Conservation (phyloP, 1,140 invertebrate genomes). For the Temnothorax curvispinosus region DNA sequence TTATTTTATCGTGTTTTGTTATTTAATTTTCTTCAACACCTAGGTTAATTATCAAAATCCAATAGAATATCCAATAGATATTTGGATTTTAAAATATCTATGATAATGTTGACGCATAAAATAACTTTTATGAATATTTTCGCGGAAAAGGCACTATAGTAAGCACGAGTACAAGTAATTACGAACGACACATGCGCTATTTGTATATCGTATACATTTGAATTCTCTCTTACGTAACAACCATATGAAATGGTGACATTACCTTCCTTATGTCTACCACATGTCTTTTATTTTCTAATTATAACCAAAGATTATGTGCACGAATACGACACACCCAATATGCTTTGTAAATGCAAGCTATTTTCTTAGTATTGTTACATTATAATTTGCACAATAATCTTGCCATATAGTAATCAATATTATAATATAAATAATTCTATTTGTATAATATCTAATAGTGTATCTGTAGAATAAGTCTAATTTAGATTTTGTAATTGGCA, state of each 20-base stretch:
- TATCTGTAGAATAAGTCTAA: background rate
- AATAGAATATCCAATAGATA: too few species aligned
- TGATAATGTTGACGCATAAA: background rate
- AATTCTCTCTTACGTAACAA: constrained; percentile 27
- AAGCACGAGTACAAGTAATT: background rate
- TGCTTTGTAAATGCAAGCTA: background rate
- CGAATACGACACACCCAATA: background rate
- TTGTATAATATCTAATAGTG: too few species aligned
- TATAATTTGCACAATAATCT: background rate
- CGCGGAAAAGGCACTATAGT: background rate
- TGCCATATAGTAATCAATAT: background rate
- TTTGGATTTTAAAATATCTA: too few species aligned
- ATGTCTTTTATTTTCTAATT: constrained; percentile 54
- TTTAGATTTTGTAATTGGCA: background rate
- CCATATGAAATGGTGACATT: constrained; percentile 37
- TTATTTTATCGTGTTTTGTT: too few species aligned
- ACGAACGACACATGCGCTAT: background rate
- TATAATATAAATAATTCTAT: constrained; percentile 5
- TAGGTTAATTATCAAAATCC: too few species aligned
- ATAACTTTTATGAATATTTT: background rate
- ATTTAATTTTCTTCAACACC: too few species aligned
- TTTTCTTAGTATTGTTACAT: background rate
- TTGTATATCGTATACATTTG: background rate
- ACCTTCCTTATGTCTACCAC: constrained; percentile 34
- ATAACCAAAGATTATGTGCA: constrained; percentile 38